Conservation (phyloP, 1,140 invertebrate species). For the Drosophila punjabiensis region DNA sequence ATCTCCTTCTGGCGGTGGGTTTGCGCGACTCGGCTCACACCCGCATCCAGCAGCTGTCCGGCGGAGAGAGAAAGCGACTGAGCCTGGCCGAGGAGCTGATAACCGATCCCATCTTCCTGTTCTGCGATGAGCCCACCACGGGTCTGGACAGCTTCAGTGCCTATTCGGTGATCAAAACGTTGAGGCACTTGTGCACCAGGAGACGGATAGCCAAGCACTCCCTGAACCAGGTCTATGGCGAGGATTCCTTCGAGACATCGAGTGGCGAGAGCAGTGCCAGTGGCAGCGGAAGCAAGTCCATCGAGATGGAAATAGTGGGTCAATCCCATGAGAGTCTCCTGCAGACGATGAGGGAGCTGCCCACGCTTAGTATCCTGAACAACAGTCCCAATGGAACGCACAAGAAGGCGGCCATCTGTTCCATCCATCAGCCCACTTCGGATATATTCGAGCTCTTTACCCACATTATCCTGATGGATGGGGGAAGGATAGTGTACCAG, state of each 20-base stretch:
- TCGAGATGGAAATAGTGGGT: slow-evolving; percentile 72
- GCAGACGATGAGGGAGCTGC: slow-evolving; percentile 61
- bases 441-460: slow-evolving; percentile 94
- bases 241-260: slow-evolving; percentile 71
- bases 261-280: slow-evolving; percentile 58
- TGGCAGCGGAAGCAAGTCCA: slow-evolving; percentile 59
- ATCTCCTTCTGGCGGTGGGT: slow-evolving; percentile 88
- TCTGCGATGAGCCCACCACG: slow-evolving; percentile 94
- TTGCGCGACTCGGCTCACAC: slow-evolving; percentile 89
- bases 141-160: slow-evolving; percentile 94
- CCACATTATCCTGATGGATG: slow-evolving; percentile 91
- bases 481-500: slow-evolving; percentile 93
- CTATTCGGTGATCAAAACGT: slow-evolving; percentile 89
- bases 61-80: slow-evolving; percentile 94
- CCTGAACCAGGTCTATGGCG: slow-evolving; percentile 72
- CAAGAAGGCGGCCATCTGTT: slow-evolving; percentile 91
- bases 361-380: slow-evolving; percentile 62
- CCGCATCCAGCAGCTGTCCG: slow-evolving; percentile 90
- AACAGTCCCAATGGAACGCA: slow-evolving; percentile 86
- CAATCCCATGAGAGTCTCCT: slow-evolving; percentile 64
- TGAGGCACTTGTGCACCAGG: slow-evolving; percentile 85
- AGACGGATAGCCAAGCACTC: slow-evolving; percentile 70
- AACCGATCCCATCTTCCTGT: slow-evolving; percentile 91
- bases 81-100: slow-evolving; percentile 94
- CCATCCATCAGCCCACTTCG: slow-evolving; percentile 95